Evolutionary conservation across 2,797 vertebrate species (phyloP).

Genomic region (Muraenolepis orangiensis): DNA sequence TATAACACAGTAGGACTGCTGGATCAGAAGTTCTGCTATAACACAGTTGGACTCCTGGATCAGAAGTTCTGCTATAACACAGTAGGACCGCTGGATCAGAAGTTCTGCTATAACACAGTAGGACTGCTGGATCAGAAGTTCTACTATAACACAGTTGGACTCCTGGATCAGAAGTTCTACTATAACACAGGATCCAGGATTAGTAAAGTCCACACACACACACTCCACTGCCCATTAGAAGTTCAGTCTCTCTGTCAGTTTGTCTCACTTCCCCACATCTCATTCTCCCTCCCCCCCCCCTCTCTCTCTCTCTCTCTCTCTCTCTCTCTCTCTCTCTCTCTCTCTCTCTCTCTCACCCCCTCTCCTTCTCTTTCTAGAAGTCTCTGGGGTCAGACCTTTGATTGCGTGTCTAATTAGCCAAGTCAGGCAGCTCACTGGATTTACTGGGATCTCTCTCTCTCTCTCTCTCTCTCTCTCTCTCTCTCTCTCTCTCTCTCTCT

Average conservation of each 20-base stretch:
- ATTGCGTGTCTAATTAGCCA: conserved; percentile 96
- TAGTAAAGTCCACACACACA: conserved; percentile 16
- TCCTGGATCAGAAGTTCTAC: too few relatives aligned
- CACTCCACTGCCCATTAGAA: conserved; percentile 44
- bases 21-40: too few relatives aligned
- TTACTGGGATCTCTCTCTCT: conserved; percentile 89
- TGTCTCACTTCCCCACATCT: conserved; percentile 39
- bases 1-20: too few relatives aligned
- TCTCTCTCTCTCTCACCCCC: conserved; percentile 43
- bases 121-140: too few relatives aligned
- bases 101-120: too few relatives aligned
- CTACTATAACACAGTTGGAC: too few relatives aligned
- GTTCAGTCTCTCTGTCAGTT: conserved; percentile 41
- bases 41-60: too few relatives aligned
- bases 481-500: conserved; percentile 37
- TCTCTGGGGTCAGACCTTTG: conserved; percentile 88
- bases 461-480: conserved; percentile 33
- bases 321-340: conserved; percentile 40
- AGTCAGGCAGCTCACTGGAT: conserved; percentile 88
- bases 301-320: conserved; percentile 45
- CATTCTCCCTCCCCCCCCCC: conserved; percentile 41
- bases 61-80: too few relatives aligned
- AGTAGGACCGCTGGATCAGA: too few relatives aligned
- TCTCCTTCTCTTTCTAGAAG: conserved; percentile 59
- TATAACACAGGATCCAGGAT: too few relatives aligned